A percentile compares a stretch with the other conserved stretches of the same genome.
Conservation (phyloP, 2,888 invertebrate genomes). For the Andrena fulva region DNA sequence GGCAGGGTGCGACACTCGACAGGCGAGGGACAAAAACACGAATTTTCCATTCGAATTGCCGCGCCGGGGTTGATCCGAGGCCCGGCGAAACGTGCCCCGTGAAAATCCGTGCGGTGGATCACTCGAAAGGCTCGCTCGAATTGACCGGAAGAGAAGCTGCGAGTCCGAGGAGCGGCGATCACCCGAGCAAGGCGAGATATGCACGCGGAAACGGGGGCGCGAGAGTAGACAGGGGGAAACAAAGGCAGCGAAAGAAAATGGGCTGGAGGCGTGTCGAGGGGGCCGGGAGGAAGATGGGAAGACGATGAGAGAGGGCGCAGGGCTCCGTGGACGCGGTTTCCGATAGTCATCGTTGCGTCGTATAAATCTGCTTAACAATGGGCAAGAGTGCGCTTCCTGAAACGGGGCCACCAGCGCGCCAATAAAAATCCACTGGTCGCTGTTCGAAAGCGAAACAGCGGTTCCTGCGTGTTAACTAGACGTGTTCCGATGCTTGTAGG, state of each 20-base stretch:
- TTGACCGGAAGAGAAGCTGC: conserved; percentile 40
- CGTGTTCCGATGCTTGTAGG: background rate
- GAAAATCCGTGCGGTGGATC: conserved; percentile 45
- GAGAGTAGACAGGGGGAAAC: conserved; percentile 38
- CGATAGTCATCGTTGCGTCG: conserved; percentile 75
- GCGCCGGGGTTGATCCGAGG: conserved; percentile 29
- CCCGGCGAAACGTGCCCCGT: conserved; percentile 7
- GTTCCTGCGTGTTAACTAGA: conserved; percentile 54
- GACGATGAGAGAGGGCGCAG: conserved; percentile 52
- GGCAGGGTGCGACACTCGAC: conserved; percentile 22
- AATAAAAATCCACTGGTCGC: conserved; percentile 66
- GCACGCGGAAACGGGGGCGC: background rate
- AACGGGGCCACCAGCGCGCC: conserved; percentile 56
- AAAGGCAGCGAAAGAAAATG: conserved; percentile 30
- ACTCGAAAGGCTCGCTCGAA: conserved; percentile 55
- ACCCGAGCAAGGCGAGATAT: conserved; percentile 33
- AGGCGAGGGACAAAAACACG: conserved; percentile 60
- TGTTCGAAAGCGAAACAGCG: conserved; percentile 61
- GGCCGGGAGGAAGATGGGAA: conserved; percentile 31
- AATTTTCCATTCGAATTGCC: conserved; percentile 62
- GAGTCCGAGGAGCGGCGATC: conserved; percentile 11
- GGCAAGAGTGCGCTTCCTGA: conserved; percentile 61
- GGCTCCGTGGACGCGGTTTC: conserved; percentile 64
- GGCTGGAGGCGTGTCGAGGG: background rate
- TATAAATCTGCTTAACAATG: conserved; percentile 77